Percentiles rank a stretch among this genome's conserved stretches.
phyloP scores from a whole-genome alignment of 2,888 invertebrate species.

The Azorinus chamasolen region DNA sequence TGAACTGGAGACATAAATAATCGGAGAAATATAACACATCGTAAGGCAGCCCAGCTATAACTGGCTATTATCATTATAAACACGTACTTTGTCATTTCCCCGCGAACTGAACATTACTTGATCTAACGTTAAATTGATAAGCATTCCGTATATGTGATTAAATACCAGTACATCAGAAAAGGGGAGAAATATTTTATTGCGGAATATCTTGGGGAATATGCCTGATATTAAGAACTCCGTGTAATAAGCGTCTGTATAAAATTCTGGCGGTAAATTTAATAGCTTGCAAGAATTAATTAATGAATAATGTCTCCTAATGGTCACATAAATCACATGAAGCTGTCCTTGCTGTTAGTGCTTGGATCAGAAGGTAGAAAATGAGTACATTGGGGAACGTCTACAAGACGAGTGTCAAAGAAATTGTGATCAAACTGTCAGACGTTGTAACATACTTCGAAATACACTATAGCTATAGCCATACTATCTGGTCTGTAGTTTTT shows the following conservation, averaged over 20 bases:
- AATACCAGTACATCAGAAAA: slow-evolving; percentile 17
- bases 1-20: slow-evolving; percentile 5
- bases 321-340: not conserved
- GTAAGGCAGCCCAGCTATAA: slow-evolving; percentile 21
- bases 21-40: slow-evolving; percentile 1
- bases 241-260: slow-evolving; percentile 9
- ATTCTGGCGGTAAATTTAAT: slow-evolving; percentile 3
- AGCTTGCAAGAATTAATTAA: slow-evolving; percentile 10
- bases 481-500: too few species aligned
- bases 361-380: not conserved
- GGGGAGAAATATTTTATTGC: slow-evolving; percentile 7
- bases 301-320: slow-evolving; percentile 14
- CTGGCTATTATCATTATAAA: slow-evolving; percentile 41
- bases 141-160: slow-evolving; percentile 20
- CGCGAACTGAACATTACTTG: slow-evolving; percentile 13
- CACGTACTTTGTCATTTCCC: slow-evolving; percentile 41
- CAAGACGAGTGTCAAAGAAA: too few species aligned
- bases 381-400: too few species aligned
- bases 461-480: too few species aligned
- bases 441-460: too few species aligned
- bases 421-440: too few species aligned
- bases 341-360: slow-evolving; percentile 5
- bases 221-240: slow-evolving; percentile 7
- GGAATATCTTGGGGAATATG: slow-evolving; percentile 1
- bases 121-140: slow-evolving; percentile 29